phyloP scores from a whole-genome alignment of 1,140 invertebrate genomes.

The Anastrepha obliqua region DNA sequence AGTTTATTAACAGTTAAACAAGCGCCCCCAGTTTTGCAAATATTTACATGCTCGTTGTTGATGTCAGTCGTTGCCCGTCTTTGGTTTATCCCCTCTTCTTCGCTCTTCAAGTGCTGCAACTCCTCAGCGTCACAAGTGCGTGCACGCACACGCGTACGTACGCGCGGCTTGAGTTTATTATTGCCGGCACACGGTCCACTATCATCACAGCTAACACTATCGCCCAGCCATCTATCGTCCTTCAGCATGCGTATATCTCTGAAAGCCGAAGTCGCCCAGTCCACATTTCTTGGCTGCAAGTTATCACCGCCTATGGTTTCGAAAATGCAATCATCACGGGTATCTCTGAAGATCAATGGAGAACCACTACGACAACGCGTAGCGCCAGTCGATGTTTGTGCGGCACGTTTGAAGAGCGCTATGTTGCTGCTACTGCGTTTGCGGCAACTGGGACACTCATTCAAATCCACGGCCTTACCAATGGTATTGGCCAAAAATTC shows the following conservation, averaged over 20 bases:
- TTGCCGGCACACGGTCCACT: conserved; percentile 3
- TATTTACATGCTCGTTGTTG: background rate
- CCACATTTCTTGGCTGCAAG: conserved; percentile 20
- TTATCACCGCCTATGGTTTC: background rate
- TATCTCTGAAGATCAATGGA: conserved; percentile 54
- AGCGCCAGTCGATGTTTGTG: conserved; percentile 55
- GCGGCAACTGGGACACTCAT: conserved; percentile 65
- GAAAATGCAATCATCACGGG: background rate
- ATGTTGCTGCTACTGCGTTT: conserved; percentile 56
- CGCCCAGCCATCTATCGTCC: conserved; percentile 6
- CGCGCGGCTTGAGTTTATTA: background rate
- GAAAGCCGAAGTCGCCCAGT: background rate
- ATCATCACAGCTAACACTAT: conserved; percentile 38
- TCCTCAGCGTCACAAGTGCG: background rate
- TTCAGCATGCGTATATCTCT: conserved; percentile 20
- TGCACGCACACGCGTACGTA: conserved; percentile 19
- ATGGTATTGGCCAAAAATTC: conserved; percentile 72
- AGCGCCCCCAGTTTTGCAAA: too few relatives aligned
- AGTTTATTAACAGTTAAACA: too few relatives aligned
- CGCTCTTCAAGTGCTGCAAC: background rate
- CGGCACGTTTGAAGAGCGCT: conserved; percentile 39
- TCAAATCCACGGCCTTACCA: conserved; percentile 66
- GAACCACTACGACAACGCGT: conserved; percentile 67
- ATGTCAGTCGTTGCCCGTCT: background rate
- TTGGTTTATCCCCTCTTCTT: background rate